These are phyloP conservation scores for Umimayanthus chanpuru DNA, from an alignment of 92 coral and sea anemone species.

Conservation along the genomic window DNA sequence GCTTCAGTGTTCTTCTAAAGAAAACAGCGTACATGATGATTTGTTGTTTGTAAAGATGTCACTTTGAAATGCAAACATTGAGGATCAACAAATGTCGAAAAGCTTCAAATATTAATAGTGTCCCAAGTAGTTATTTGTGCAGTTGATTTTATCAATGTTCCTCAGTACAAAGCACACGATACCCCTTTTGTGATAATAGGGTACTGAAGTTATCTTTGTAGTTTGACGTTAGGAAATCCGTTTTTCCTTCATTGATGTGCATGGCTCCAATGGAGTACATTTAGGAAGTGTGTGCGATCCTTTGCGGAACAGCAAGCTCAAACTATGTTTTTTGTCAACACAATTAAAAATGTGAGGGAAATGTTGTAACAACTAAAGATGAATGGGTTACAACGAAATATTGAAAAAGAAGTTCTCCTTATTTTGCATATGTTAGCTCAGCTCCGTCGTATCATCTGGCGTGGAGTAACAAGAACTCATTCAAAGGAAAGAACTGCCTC, in stretches of 20 bases:
- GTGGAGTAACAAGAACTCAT: neutral
- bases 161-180: too few species aligned
- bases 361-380: neutral
- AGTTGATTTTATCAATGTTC: neutral
- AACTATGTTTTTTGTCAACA: neutral
- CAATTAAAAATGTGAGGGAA: neutral
- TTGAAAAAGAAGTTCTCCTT: neutral
- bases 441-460: neutral
- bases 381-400: neutral
- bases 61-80: neutral
- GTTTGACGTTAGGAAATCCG: neutral
- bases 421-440: too few species aligned
- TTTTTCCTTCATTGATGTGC: too few species aligned
- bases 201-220: neutral
- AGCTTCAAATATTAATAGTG: neutral
- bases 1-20: neutral
- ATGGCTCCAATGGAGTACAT: neutral
- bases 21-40: too few species aligned
- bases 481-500: too few species aligned
- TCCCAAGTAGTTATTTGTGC: neutral
- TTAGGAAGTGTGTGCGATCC: too few species aligned
- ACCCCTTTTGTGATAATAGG: neutral
- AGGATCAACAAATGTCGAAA: neutral
- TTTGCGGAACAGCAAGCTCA: neutral
- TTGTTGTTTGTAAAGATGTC: neutral